Conservation (phyloP, 2,888 invertebrate genomes). For the Chalcosyrphus nemorum region DNA sequence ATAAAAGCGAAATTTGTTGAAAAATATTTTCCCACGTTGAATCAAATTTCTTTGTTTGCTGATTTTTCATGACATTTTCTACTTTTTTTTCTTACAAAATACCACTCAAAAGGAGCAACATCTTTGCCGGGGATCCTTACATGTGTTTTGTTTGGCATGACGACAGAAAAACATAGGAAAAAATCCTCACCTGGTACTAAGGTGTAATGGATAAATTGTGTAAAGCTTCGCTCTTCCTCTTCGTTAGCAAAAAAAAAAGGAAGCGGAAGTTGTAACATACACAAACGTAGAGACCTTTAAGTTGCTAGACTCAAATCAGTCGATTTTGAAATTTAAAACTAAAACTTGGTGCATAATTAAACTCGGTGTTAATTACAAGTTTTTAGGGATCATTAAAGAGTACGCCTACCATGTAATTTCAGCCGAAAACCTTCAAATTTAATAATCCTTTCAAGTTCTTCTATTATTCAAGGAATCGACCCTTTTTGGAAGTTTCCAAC, state of each 20-base stretch:
- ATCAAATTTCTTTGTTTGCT: not conserved
- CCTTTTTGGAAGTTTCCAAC: too few species aligned
- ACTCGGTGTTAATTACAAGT: too few species aligned
- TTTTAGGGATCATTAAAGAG: too few species aligned
- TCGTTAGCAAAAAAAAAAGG: not conserved
- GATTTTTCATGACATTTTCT: not conserved
- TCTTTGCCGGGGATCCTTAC: not conserved
- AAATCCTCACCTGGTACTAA: not conserved
- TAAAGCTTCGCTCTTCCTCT: not conserved
- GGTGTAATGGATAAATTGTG: not conserved
- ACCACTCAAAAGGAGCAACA: not conserved
- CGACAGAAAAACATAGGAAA: not conserved
- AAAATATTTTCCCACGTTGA: slow-evolving; percentile 1
- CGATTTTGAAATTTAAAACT: too few species aligned
- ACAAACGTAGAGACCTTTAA: too few species aligned
- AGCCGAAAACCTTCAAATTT: too few species aligned
- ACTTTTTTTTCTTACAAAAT: not conserved
- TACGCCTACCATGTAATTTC: too few species aligned
- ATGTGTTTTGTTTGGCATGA: not conserved
- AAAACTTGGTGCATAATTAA: too few species aligned
- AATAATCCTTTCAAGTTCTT: too few species aligned
- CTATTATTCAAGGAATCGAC: too few species aligned
- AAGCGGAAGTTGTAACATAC: too few species aligned
- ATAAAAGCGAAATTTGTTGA: slow-evolving; percentile 20
- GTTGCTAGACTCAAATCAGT: too few species aligned